These are phyloP conservation scores for Barnardius zonarius DNA, from an alignment of 2,113 vertebrate genomes.

Conservation along the genomic window DNA sequence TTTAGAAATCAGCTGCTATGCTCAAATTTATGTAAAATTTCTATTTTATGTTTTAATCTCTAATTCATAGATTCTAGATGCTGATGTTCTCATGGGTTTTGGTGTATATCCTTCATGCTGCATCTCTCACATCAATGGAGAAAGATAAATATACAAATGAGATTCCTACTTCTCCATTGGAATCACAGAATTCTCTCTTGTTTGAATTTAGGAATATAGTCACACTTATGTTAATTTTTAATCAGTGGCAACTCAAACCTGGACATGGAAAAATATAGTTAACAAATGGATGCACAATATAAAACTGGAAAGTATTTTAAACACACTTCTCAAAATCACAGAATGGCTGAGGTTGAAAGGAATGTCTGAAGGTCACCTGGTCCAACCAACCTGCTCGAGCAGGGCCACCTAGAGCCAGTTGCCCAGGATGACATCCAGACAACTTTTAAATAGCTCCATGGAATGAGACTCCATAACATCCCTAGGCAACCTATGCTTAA, in stretches of 20 bases:
- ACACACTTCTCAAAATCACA: background rate
- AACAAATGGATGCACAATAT: background rate
- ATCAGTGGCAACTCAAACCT: background rate
- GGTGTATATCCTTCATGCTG: background rate
- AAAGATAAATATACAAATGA: background rate
- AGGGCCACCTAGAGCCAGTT: fast-evolving
- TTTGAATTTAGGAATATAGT: background rate
- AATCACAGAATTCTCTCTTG: background rate
- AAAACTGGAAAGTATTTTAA: background rate
- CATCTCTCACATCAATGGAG: background rate
- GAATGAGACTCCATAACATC: background rate
- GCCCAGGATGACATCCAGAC: background rate
- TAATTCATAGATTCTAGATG: background rate
- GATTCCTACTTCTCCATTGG: fast-evolving
- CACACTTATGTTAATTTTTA: background rate
- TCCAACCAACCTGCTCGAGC: background rate
- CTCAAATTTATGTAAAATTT: background rate
- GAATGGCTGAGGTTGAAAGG: background rate
- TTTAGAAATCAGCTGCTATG: background rate
- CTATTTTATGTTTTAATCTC: background rate
- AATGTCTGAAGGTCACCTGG: background rate
- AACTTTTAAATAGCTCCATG: background rate
- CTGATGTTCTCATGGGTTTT: background rate
- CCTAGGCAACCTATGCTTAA: background rate
- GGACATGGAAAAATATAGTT: background rate